These are phyloP conservation scores for Gallinago solitaria DNA, from an alignment of 2,797 vertebrate genomes.

Conservation along the genomic window DNA sequence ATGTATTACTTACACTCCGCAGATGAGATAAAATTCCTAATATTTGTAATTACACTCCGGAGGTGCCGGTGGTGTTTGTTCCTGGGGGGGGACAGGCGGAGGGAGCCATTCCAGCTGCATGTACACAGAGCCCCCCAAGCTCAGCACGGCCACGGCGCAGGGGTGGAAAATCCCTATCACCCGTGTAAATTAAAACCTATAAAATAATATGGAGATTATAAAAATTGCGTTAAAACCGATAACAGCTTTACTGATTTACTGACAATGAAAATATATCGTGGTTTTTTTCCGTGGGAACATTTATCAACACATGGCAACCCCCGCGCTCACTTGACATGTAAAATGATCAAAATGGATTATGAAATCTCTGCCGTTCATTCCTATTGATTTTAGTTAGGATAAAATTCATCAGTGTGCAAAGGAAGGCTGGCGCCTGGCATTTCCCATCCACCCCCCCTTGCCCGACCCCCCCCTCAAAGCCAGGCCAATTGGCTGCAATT, in stretches of 20 bases:
- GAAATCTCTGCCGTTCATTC: constrained; percentile 65
- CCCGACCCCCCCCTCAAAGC: too few species aligned
- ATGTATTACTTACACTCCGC: not conserved
- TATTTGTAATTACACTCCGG: not conserved
- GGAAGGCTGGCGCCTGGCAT: not conserved
- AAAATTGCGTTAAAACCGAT: constrained; percentile 57
- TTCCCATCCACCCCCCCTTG: not conserved
- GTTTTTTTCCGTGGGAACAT: constrained; percentile 54
- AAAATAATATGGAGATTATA: constrained; percentile 54
- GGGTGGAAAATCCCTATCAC: not conserved
- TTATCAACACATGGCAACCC: constrained; percentile 69
- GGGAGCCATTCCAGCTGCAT: not conserved
- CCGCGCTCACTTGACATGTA: constrained; percentile 47
- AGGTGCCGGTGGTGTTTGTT: not conserved
- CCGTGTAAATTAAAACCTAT: constrained; percentile 46
- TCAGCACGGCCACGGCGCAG: not conserved
- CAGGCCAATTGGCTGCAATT: not conserved
- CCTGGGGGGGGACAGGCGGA: not conserved
- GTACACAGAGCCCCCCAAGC: not conserved
- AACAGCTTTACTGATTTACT: constrained; percentile 60
- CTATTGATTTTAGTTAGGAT: constrained; percentile 63
- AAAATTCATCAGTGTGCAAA: constrained; percentile 62
- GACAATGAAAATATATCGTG: constrained; percentile 70
- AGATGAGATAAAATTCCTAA: not conserved
- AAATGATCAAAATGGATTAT: constrained; percentile 65